These are phyloP conservation scores for Eupithecia exiguata DNA, from an alignment of 2,888 invertebrate species.

Conservation along the genomic window DNA sequence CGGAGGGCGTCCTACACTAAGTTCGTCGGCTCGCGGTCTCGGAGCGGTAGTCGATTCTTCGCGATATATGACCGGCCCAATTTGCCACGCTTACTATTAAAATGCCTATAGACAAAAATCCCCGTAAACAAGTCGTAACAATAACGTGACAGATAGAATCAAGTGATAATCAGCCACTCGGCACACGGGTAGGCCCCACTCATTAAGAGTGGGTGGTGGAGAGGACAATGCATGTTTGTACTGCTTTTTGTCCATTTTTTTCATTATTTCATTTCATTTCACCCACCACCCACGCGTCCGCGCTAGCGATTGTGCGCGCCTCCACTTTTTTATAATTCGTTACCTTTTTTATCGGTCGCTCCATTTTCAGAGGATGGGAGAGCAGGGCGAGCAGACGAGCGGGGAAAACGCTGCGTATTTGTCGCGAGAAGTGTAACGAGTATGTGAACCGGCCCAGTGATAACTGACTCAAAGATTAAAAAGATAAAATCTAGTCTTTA, in stretches of 20 bases:
- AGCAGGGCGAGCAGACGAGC: conserved; percentile 60
- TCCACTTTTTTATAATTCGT: conserved; percentile 84
- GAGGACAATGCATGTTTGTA: conserved; percentile 84
- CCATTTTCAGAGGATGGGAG: conserved; percentile 82
- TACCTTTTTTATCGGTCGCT: conserved; percentile 84
- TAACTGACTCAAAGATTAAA: background rate
- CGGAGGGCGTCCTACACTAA: too few species aligned
- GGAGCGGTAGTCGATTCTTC: too few species aligned
- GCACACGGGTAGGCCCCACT: conserved; percentile 60
- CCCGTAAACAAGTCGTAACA: conserved; percentile 14
- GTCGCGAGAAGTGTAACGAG: background rate
- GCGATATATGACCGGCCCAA: too few species aligned
- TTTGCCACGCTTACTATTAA: background rate
- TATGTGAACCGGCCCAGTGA: background rate
- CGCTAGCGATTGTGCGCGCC: conserved; percentile 81
- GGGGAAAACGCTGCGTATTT: conserved; percentile 50
- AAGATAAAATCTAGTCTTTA: too few species aligned
- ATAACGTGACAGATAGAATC: conserved; percentile 68
- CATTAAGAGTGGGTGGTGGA: conserved; percentile 76
- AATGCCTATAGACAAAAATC: background rate
- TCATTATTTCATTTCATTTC: conserved; percentile 85
- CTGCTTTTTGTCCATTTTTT: conserved; percentile 84
- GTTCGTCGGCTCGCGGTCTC: too few species aligned
- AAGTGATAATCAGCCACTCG: conserved; percentile 82
- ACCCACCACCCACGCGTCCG: conserved; percentile 82